These are phyloP conservation scores for Stenolophus ochropezus DNA, from an alignment of 2,888 invertebrate genomes.

Conservation along the genomic window DNA sequence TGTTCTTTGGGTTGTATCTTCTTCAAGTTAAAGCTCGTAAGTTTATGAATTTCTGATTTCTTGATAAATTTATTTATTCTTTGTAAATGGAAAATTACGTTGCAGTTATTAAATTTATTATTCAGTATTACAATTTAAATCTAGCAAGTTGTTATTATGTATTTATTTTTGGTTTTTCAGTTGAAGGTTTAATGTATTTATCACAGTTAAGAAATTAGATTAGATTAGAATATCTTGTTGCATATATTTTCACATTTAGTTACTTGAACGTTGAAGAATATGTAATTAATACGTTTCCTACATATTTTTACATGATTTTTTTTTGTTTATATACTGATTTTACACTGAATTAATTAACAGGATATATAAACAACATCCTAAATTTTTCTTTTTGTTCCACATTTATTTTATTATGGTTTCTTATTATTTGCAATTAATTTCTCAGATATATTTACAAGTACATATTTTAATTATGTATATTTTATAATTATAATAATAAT, in stretches of 20 bases:
- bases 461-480: no score
- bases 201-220: background rate
- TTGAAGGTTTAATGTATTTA: background rate
- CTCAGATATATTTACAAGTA: no score
- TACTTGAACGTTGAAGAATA: background rate
- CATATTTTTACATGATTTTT: background rate
- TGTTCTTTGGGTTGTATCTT: background rate
- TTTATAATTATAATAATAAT: no score
- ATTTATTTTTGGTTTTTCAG: conserved; percentile 3
- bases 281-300: conserved; percentile 10
- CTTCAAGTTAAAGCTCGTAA: conserved; percentile 38
- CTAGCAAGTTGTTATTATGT: conserved; percentile 20
- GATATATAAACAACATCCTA: background rate
- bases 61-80: background rate
- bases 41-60: background rate
- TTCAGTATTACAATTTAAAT: conserved; percentile 6
- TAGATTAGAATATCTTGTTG: background rate
- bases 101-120: background rate
- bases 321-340: background rate
- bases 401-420: background rate
- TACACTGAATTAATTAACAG: background rate
- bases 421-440: no score
- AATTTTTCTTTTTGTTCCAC: background rate
- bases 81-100: background rate
- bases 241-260: background rate